A percentile compares a stretch with the other conserved stretches of the same genome.
phyloP scores from a whole-genome alignment of 2,888 invertebrate genomes.

The Yponomeuta evonymella region DNA sequence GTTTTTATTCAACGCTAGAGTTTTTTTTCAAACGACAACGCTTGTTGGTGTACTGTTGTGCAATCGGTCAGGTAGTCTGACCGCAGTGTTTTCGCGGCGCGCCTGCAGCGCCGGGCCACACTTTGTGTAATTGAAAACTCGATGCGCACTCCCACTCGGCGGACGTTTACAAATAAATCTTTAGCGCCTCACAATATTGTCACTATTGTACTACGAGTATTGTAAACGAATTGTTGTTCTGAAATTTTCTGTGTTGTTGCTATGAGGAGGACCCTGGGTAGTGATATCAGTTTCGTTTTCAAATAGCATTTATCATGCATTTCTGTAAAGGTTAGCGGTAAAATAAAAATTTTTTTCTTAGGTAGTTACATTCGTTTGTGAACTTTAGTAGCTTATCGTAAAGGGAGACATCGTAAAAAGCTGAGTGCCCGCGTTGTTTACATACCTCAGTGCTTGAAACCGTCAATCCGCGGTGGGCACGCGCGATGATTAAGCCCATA shows the following conservation, averaged over 20 bases:
- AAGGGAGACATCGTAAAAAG: too few relatives aligned
- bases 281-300: too few relatives aligned
- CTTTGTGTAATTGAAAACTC: conserved; percentile 75
- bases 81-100: conserved; percentile 65
- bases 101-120: conserved; percentile 58
- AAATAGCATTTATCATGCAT: too few relatives aligned
- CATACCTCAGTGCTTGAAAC: too few relatives aligned
- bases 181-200: conserved; percentile 27
- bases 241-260: background rate
- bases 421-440: too few relatives aligned
- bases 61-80: conserved; percentile 61
- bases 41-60: conserved; percentile 31
- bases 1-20: conserved; percentile 46
- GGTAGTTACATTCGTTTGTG: too few relatives aligned
- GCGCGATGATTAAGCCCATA: too few relatives aligned
- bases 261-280: background rate
- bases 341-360: too few relatives aligned
- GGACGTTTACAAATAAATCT: conserved; percentile 64
- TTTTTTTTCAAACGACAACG: conserved; percentile 32
- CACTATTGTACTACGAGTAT: background rate
- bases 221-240: background rate
- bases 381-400: too few relatives aligned
- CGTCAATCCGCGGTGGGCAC: too few relatives aligned
- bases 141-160: conserved; percentile 68
- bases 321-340: too few relatives aligned